A percentile compares a stretch with the other conserved stretches of the same genome.
Evolutionary conservation across 2,888 invertebrate species (phyloP).

Genomic region (Yponomeuta sedellus): DNA sequence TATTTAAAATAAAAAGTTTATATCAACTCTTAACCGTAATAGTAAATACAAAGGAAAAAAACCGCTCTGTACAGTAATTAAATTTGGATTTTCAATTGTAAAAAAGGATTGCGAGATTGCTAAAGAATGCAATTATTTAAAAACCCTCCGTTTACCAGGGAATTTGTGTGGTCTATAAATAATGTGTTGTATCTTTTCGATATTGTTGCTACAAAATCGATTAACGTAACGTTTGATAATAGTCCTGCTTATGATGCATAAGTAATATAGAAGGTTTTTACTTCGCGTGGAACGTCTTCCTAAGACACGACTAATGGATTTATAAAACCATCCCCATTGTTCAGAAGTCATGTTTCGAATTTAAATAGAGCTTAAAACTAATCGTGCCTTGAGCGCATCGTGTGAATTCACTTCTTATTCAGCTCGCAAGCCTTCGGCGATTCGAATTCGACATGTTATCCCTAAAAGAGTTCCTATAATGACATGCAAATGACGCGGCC

Average conservation of each 20-base stretch:
- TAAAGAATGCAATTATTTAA: no score
- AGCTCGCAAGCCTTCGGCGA: constrained; percentile 42
- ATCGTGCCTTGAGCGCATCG: constrained; percentile 32
- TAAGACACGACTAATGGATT: constrained; percentile 1
- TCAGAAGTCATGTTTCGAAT: constrained; percentile 38
- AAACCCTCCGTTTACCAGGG: no score
- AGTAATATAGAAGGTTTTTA: not conserved
- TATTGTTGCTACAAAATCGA: not conserved
- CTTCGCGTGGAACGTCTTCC: not conserved
- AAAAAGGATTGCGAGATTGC: no score
- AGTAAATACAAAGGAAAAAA: no score
- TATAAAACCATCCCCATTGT: constrained; percentile 23
- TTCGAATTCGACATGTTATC: constrained; percentile 65
- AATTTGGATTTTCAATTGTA: no score
- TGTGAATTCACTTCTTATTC: constrained; percentile 63
- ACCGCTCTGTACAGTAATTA: no score
- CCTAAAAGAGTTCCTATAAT: constrained; percentile 62
- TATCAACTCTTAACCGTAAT: no score
- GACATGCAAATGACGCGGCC: constrained; percentile 66
- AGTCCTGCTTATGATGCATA: not conserved
- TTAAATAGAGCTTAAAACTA: constrained; percentile 26
- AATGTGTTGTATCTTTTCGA: no score
- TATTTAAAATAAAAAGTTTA: no score
- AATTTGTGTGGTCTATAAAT: no score
- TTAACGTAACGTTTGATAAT: constrained; percentile 9